Conservation (phyloP, 2,113 vertebrate genomes). For the Syngnathus typhle region DNA sequence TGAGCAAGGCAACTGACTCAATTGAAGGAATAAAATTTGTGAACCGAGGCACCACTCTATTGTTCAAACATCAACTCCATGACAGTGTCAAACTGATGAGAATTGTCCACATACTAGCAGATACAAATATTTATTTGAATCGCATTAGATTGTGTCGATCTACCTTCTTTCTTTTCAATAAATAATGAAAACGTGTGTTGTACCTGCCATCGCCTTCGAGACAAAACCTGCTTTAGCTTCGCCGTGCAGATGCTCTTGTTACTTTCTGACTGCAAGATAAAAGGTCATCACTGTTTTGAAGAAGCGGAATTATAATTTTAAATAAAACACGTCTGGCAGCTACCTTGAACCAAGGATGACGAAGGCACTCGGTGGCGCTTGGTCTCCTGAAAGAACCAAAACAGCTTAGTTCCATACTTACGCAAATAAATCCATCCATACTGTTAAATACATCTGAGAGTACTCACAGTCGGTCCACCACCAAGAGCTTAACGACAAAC, state of each 20-base stretch:
- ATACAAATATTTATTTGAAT: not conserved
- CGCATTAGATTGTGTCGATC: not conserved
- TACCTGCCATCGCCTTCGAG: conserved; percentile 91
- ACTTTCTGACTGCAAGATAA: conserved; percentile 74
- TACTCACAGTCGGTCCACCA: conserved; percentile 85
- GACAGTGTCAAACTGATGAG: not conserved
- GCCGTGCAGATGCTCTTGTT: conserved; percentile 84
- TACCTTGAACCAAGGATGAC: conserved; percentile 97
- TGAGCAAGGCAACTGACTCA: not conserved
- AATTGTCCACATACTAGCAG: not conserved
- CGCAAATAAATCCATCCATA: too few relatives aligned
- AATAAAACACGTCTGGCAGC: conserved; percentile 10
- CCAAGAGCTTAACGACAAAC: conserved; percentile 92
- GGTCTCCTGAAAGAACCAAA: conserved; percentile 75
- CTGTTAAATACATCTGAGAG: too few relatives aligned
- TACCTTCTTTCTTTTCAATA: not conserved
- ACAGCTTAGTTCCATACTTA: not conserved
- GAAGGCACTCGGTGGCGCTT: conserved; percentile 81
- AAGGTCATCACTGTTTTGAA: not conserved
- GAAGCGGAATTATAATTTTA: not conserved
- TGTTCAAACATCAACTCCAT: not conserved
- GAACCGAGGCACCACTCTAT: not conserved
- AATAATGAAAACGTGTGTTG: not conserved
- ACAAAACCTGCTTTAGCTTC: conserved; percentile 84
- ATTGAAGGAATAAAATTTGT: not conserved